Percentiles rank a stretch among this genome's conserved stretches.
These are phyloP conservation scores for Desmophyllum pertusum DNA, from an alignment of 92 coral and sea anemone genomes.

Conservation along the genomic window DNA sequence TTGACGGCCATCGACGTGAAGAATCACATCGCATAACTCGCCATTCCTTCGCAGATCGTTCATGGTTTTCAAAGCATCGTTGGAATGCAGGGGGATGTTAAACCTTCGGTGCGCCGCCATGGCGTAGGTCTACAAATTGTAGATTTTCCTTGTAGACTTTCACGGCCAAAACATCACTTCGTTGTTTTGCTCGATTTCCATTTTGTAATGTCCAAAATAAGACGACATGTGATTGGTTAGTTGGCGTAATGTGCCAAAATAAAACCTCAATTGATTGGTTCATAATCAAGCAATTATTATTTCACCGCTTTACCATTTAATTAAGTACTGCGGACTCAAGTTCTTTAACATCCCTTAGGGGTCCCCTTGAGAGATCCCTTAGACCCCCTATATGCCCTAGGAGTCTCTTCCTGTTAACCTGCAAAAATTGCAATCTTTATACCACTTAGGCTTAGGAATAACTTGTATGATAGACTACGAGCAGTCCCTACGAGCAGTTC, in stretches of 20 bases:
- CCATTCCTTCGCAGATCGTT: constrained; percentile 91
- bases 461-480: no score
- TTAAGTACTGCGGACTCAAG: not conserved
- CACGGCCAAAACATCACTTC: constrained; percentile 33
- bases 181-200: constrained; percentile 29
- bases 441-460: no score
- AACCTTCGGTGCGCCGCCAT: constrained; percentile 92
- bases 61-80: constrained; percentile 92
- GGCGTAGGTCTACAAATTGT: constrained; percentile 6
- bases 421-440: no score
- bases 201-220: constrained; percentile 48
- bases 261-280: constrained; percentile 47
- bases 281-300: constrained; percentile 5
- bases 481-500: no score
- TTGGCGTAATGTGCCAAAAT: constrained; percentile 50
- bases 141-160: constrained; percentile 1
- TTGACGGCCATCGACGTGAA: constrained; percentile 85
- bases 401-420: no score
- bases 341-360: not conserved
- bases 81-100: constrained; percentile 93
- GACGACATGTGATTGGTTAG: constrained; percentile 46
- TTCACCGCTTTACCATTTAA: constrained; percentile 14
- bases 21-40: constrained; percentile 92
- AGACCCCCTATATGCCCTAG: no score
- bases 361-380: no score